These are phyloP conservation scores for Aethina tumida DNA, from an alignment of 1,140 invertebrate species.

Conservation along the genomic window DNA sequence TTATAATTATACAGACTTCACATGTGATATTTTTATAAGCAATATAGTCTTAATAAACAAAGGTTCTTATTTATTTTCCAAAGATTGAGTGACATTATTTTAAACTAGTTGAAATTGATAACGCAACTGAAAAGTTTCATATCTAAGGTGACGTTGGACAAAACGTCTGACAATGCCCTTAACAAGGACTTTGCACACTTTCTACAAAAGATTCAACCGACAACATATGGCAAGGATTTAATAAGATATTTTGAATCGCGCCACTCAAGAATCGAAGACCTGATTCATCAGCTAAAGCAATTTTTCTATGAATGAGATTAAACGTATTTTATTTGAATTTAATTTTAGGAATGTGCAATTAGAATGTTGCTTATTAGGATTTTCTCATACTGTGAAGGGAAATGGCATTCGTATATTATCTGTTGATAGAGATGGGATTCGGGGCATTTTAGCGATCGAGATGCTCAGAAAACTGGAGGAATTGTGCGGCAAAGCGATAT, in stretches of 20 bases:
- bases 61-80: too few relatives aligned
- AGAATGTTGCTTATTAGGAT: slow-evolving; percentile 63
- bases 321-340: slow-evolving; percentile 6
- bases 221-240: slow-evolving; percentile 29
- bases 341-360: slow-evolving; percentile 51
- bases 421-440: slow-evolving; percentile 85
- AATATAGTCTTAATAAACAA: too few relatives aligned
- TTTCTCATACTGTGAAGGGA: slow-evolving; percentile 56
- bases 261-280: too few relatives aligned
- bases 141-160: slow-evolving; percentile 39
- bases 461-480: slow-evolving; percentile 69
- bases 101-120: slow-evolving; percentile 42
- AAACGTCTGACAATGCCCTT: slow-evolving; percentile 37
- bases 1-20: too few relatives aligned
- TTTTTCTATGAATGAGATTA: slow-evolving; percentile 24
- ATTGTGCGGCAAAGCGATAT: slow-evolving; percentile 52
- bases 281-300: slow-evolving; percentile 57
- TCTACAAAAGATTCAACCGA: slow-evolving; percentile 38
- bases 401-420: slow-evolving; percentile 72
- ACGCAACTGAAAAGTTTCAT: slow-evolving; percentile 40
- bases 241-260: slow-evolving; percentile 25
- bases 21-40: too few relatives aligned
- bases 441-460: slow-evolving; percentile 73
- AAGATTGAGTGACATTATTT: too few relatives aligned
- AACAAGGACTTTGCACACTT: slow-evolving; percentile 44